A percentile compares a stretch with the other conserved stretches of the same genome.
Evolutionary conservation across 2,797 vertebrate species (phyloP).

Genomic region (Mareca strepera): DNA sequence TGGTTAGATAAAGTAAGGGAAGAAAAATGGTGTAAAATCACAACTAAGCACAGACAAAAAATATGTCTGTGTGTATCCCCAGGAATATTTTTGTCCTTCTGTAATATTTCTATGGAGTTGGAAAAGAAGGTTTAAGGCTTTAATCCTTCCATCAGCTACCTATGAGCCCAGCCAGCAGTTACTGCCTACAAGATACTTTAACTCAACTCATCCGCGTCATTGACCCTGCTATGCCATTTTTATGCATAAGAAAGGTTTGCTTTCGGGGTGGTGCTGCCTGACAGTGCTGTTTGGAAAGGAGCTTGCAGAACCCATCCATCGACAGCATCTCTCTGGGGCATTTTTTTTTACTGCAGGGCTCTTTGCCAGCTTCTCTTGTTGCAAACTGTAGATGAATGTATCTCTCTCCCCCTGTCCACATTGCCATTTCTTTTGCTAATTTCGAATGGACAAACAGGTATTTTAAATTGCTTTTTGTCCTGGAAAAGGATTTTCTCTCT

Average conservation of each 20-base stretch:
- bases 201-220: not conserved
- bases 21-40: not conserved
- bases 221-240: not conserved
- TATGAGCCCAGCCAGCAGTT: not conserved
- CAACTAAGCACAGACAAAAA: not conserved
- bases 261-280: not conserved
- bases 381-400: not conserved
- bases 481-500: not conserved
- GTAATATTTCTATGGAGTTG: not conserved
- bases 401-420: not conserved
- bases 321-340: not conserved
- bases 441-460: not conserved
- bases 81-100: not conserved
- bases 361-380: constrained; percentile 10
- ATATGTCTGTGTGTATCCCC: not conserved
- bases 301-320: not conserved
- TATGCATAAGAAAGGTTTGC: not conserved
- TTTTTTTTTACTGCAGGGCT: not conserved
- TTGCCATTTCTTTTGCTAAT: not conserved
- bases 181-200: not conserved
- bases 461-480: not conserved
- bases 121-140: not conserved
- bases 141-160: not conserved
- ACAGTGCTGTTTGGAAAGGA: not conserved
- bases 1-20: not conserved